Evolutionary conservation across 2,797 vertebrate genomes (phyloP).

Genomic region (Alfaro cultratus): DNA sequence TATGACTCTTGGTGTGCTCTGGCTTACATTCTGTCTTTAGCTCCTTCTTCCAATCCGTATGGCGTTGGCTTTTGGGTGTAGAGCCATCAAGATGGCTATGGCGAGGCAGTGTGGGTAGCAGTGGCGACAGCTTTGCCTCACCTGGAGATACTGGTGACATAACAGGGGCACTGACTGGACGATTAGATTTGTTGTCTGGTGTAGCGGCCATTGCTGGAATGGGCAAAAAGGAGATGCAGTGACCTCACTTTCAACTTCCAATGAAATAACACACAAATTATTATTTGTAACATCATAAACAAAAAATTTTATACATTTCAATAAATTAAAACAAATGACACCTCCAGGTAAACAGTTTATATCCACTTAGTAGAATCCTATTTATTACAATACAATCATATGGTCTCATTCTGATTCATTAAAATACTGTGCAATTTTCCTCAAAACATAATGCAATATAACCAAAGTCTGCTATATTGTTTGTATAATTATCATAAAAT

Average conservation of each 20-base stretch:
- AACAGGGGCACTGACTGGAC: slow-evolving; percentile 92
- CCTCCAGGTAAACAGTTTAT: not conserved
- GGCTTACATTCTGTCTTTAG: slow-evolving; percentile 73
- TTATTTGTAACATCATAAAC: not conserved
- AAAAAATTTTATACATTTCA: not conserved
- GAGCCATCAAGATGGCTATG: slow-evolving; percentile 51
- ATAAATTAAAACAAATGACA: not conserved
- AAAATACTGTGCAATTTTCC: not conserved
- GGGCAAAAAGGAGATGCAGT: not conserved
- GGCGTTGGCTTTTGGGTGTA: slow-evolving; percentile 57
- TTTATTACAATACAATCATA: not conserved
- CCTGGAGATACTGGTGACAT: slow-evolving; percentile 78
- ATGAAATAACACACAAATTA: not conserved
- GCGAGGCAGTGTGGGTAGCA: slow-evolving; percentile 49
- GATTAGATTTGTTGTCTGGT: slow-evolving; percentile 88
- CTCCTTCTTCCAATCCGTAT: slow-evolving; percentile 75
- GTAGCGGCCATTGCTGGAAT: slow-evolving; percentile 85
- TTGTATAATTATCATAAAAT: not conserved
- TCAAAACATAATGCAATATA: not conserved
- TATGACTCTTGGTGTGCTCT: slow-evolving; percentile 72
- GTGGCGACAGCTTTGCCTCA: slow-evolving; percentile 56
- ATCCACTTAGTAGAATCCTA: not conserved
- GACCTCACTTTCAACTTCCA: not conserved
- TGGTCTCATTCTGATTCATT: not conserved
- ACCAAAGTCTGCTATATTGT: not conserved